A percentile compares a stretch with the other conserved stretches of the same genome.
phyloP scores from a whole-genome alignment of 2,113 vertebrate genomes.

The Motacilla alba region DNA sequence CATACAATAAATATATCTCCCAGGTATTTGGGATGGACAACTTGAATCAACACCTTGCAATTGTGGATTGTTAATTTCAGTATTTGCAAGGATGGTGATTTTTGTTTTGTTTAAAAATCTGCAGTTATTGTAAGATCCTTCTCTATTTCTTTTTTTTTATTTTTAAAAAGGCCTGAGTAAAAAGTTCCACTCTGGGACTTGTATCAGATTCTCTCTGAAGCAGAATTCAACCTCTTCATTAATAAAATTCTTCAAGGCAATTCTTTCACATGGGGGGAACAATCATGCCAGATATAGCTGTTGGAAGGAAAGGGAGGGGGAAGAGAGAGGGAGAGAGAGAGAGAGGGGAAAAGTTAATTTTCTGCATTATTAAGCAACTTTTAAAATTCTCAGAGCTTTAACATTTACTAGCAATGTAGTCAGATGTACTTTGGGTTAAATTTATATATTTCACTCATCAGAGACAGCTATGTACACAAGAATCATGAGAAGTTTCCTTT shows the following conservation, averaged over 20 bases:
- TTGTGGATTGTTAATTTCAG: conserved; percentile 69
- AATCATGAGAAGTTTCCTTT: not conserved
- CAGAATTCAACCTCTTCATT: conserved; percentile 80
- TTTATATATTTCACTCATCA: not conserved
- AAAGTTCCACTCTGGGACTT: conserved; percentile 89
- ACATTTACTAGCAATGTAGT: not conserved
- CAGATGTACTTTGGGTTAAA: not conserved
- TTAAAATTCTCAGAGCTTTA: not conserved
- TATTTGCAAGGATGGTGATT: conserved; percentile 76
- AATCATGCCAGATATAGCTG: conserved; percentile 96
- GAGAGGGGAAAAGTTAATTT: conserved; percentile 39
- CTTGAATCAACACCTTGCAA: conserved; percentile 79
- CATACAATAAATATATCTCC: conserved; percentile 88
- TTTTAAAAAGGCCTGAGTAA: conserved; percentile 96
- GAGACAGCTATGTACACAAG: not conserved
- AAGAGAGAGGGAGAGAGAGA: not conserved
- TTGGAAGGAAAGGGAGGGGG: conserved; percentile 55
- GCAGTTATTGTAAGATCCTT: conserved; percentile 84
- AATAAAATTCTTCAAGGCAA: conserved; percentile 89
- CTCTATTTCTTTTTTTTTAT: conserved; percentile 67
- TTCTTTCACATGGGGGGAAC: conserved; percentile 96
- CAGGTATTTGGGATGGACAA: conserved; percentile 79
- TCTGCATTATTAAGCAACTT: conserved; percentile 20
- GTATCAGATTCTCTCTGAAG: conserved; percentile 84
- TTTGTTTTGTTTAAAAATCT: conserved; percentile 76